Evolutionary conservation across 2,888 invertebrate genomes (phyloP).

Genomic region (Rhagium mordax): DNA sequence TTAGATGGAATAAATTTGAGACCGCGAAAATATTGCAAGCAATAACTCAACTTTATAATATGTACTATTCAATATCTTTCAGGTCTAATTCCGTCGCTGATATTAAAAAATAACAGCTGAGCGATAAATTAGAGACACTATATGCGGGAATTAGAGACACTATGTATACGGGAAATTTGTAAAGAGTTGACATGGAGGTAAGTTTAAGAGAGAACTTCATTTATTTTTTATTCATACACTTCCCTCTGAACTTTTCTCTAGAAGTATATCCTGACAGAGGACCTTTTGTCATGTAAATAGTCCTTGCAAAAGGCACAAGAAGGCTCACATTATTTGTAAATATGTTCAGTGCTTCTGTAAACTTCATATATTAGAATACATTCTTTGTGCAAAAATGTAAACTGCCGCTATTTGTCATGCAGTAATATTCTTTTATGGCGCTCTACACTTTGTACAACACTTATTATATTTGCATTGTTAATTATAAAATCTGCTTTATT

Average conservation of each 20-base stretch:
- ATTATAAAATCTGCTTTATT: background rate
- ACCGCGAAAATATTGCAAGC: too few species aligned
- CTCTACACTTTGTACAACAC: background rate
- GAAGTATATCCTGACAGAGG: background rate
- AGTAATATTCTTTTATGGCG: background rate
- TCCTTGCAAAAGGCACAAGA: background rate
- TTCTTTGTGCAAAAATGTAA: conserved; percentile 5
- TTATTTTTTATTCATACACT: background rate
- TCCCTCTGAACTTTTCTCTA: background rate
- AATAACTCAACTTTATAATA: too few species aligned
- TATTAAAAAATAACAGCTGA: background rate
- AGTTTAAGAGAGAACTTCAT: background rate
- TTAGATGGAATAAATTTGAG: too few species aligned
- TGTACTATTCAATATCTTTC: too few species aligned
- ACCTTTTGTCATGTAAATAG: conserved; percentile 13
- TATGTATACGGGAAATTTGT: background rate
- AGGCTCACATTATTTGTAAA: conserved; percentile 10
- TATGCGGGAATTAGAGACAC: too few species aligned
- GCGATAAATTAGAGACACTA: background rate
- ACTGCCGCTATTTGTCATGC: background rate
- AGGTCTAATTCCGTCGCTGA: background rate
- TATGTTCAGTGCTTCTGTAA: conserved; percentile 7
- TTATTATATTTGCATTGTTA: background rate
- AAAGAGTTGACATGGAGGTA: background rate
- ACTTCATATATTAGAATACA: conserved; percentile 6